phyloP scores from a whole-genome alignment of 2,888 invertebrate genomes.

The Sturmia bella region DNA sequence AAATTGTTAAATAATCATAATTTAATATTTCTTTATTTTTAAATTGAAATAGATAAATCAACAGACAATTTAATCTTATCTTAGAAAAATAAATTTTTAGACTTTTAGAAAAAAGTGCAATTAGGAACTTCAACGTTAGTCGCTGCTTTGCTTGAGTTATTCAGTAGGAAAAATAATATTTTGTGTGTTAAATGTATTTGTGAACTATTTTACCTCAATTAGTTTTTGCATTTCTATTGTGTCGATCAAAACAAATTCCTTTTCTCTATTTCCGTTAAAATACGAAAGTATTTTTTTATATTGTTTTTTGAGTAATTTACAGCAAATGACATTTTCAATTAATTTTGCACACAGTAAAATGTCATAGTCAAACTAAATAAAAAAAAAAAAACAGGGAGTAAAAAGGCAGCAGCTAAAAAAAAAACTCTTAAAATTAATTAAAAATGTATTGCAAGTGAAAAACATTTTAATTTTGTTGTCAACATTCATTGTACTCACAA shows the following conservation, averaged over 20 bases:
- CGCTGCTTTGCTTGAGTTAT: too few relatives aligned
- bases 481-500: conserved; percentile 71
- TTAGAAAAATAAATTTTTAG: too few relatives aligned
- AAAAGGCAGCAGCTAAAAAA: conserved; percentile 27
- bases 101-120: too few relatives aligned
- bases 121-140: too few relatives aligned
- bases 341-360: conserved; percentile 72
- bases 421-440: conserved; percentile 77
- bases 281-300: conserved; percentile 21
- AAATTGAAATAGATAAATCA: too few relatives aligned
- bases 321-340: conserved; percentile 77
- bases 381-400: conserved; percentile 26
- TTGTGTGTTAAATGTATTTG: too few relatives aligned
- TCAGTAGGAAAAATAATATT: too few relatives aligned
- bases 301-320: conserved; percentile 64
- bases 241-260: neutral
- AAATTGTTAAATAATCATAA: too few relatives aligned
- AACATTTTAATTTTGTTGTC: conserved; percentile 79
- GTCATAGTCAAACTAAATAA: conserved; percentile 56
- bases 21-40: too few relatives aligned
- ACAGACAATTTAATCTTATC: too few relatives aligned
- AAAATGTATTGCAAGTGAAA: conserved; percentile 78
- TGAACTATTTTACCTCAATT: too few relatives aligned
- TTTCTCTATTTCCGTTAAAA: neutral
- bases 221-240: neutral